Conservation (phyloP, 2,888 invertebrate species). For the Hirtodrosophila alboralis region DNA sequence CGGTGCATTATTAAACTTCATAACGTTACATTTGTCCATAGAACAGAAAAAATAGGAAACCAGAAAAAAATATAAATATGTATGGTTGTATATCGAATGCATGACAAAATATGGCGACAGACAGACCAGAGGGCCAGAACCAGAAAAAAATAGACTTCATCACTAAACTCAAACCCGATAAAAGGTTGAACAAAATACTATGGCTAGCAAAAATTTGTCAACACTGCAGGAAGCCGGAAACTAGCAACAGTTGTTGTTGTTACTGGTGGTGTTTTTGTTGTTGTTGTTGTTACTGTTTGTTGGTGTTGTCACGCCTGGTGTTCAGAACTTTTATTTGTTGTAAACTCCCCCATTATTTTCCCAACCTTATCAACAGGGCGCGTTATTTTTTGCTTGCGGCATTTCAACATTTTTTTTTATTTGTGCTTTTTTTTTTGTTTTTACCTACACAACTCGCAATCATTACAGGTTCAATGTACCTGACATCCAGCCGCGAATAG, state of each 20-base stretch:
- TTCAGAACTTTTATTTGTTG: conserved; percentile 60
- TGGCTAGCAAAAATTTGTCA: conserved; percentile 70
- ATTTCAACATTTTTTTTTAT: conserved; percentile 17
- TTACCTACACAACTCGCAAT: too few relatives aligned
- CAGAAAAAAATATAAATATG: conserved; percentile 20
- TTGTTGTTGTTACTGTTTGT: conserved; percentile 33
- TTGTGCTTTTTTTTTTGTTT: too few relatives aligned
- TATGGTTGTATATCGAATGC: conserved; percentile 53
- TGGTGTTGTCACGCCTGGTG: conserved; percentile 53
- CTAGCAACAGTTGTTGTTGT: conserved; percentile 70
- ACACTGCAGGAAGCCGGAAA: conserved; percentile 76
- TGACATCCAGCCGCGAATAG: conserved; percentile 34
- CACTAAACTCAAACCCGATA: conserved; percentile 11
- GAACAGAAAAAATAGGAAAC: conserved; percentile 1
- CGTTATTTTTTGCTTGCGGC: conserved; percentile 32
- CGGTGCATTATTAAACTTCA: conserved; percentile 55
- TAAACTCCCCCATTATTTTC: conserved; percentile 2
- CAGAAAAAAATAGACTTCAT: conserved; percentile 13
- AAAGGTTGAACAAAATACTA: conserved; percentile 42
- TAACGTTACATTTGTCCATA: conserved; percentile 23
- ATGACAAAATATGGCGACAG: conserved; percentile 57
- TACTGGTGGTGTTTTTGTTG: conserved; percentile 32
- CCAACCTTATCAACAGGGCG: conserved; percentile 37
- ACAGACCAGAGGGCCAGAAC: conserved; percentile 15
- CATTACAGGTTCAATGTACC: conserved; percentile 74